Evolutionary conservation across 2,113 vertebrate species (phyloP).

Genomic region (Lamprologus speciosus): DNA sequence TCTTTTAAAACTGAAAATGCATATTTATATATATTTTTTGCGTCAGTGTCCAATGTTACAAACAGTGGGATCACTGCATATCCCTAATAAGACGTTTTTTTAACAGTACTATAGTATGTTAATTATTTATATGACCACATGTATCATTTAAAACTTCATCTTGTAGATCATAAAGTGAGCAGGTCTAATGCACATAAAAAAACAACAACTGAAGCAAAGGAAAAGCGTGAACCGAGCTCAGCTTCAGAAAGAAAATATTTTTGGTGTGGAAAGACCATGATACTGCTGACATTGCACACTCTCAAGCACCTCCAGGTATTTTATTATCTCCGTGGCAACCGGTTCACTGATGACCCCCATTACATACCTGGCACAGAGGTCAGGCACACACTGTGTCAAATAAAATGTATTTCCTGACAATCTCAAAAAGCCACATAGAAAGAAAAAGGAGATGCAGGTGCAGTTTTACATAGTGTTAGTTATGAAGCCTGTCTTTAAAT

Average conservation of each 20-base stretch:
- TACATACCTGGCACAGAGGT: constrained; percentile 39
- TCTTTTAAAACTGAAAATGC: neutral
- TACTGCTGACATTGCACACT: constrained; percentile 31
- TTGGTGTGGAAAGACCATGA: constrained; percentile 30
- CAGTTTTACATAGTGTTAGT: neutral
- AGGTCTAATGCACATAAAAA: neutral
- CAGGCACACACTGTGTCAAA: constrained; percentile 40
- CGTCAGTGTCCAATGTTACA: fast-evolving
- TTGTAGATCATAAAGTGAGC: neutral
- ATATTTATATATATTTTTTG: neutral
- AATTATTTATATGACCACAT: neutral
- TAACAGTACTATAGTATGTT: neutral
- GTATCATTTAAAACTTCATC: neutral
- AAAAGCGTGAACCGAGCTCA: neutral
- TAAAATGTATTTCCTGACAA: constrained; percentile 52
- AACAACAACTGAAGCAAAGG: neutral
- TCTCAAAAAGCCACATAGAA: constrained; percentile 14
- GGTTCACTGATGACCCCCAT: constrained; percentile 56
- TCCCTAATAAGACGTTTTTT: neutral
- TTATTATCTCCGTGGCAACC: constrained; percentile 55
- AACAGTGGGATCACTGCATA: neutral
- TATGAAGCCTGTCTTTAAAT: neutral
- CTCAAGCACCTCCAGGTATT: constrained; percentile 35
- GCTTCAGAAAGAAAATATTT: constrained; percentile 10
- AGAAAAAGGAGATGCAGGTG: neutral